Evolutionary conservation across 2,888 invertebrate genomes (phyloP).

Genomic region (Dryobota labecula): DNA sequence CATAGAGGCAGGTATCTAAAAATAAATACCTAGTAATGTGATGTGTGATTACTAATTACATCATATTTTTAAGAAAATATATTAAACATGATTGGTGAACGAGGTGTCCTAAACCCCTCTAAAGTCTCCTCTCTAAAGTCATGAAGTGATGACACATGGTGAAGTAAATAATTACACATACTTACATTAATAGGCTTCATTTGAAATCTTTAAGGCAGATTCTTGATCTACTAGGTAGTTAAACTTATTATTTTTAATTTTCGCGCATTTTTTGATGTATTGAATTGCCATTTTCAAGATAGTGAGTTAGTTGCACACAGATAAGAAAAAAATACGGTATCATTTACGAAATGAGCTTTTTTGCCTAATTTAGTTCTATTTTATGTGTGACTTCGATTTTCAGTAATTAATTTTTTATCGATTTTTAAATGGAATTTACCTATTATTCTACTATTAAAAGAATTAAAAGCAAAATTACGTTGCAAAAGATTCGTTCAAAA

Average conservation of each 20-base stretch:
- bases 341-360: background rate
- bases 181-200: background rate
- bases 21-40: background rate
- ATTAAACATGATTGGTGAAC: background rate
- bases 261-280: background rate
- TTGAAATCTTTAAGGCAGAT: background rate
- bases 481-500: conserved; percentile 21
- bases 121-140: too few relatives aligned
- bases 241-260: background rate
- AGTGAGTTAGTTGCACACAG: background rate
- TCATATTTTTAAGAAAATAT: background rate
- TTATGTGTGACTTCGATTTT: background rate
- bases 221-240: background rate
- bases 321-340: background rate
- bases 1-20: background rate
- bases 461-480: background rate
- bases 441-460: background rate
- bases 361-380: background rate
- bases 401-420: background rate
- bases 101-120: background rate
- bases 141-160: background rate
- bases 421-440: background rate
- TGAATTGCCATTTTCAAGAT: conserved; percentile 1
- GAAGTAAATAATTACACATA: background rate
- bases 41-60: too few relatives aligned